Evolutionary conservation across 2,113 vertebrate species (phyloP).

Genomic region (Cyrtonyx montezumae): DNA sequence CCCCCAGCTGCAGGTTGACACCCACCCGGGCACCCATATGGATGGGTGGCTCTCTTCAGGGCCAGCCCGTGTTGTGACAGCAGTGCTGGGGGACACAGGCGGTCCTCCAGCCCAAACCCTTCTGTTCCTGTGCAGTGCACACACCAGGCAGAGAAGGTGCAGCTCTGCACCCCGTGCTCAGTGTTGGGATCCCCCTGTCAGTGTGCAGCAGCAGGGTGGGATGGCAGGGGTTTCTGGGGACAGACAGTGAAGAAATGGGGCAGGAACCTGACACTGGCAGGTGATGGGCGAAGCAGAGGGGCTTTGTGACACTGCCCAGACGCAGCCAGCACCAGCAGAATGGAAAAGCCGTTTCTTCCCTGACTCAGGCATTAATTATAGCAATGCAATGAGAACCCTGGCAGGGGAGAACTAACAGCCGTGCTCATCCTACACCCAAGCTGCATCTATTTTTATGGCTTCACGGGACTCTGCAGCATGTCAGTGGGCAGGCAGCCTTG

Average conservation of each 20-base stretch:
- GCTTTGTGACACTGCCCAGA: background rate
- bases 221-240: background rate
- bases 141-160: background rate
- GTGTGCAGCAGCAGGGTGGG: rapidly evolving
- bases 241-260: background rate
- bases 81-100: background rate
- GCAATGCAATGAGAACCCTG: background rate
- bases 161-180: background rate
- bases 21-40: rapidly evolving
- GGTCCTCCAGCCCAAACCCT: rapidly evolving
- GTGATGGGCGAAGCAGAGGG: background rate
- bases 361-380: background rate
- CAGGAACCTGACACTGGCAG: background rate
- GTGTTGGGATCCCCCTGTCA: rapidly evolving
- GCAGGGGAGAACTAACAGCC: background rate
- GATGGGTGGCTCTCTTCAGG: background rate
- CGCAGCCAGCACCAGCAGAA: background rate
- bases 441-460: background rate
- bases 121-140: background rate
- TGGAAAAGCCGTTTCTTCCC: background rate
- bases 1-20: background rate
- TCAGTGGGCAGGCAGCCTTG: background rate
- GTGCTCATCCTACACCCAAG: background rate
- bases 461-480: background rate
- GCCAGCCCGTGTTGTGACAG: background rate